Base-by-base conservation (phyloP, 2,113 vertebrate species). In the Rhinolophus ferrumequinum region DNA sequence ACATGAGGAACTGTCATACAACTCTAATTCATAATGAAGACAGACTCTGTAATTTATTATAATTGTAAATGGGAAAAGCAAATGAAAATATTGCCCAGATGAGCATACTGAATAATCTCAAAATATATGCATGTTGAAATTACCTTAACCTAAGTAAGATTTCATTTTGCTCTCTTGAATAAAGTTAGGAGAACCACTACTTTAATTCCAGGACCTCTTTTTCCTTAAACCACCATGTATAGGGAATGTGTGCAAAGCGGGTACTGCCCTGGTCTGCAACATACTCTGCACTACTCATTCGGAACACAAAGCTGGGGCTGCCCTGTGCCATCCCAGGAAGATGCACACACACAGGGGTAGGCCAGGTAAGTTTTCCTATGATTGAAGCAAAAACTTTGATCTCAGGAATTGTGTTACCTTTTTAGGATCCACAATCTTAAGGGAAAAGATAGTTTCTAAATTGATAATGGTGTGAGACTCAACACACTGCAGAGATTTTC, bases 391-490 rank as follows among this genome's bases (percentile, higher is more conserved):
- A 97, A 97, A 75, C 81, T 97, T 89, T 96, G 89, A 96, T 96
- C 83, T 92, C 41, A 72, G 77, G 64, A 90, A 96, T 90, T 96
- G 93, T 93, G n/a, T 90, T 95, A 95, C 88, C 77, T 92, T 72
- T 89, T 93, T 93, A 93, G 86, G 69, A 84, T 91, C 69, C 79
- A 81, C 76, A 94, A 58, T 94, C 89, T 95, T 93, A 90, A 96
- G 86, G 73, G 41, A 64, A 96, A 82, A 91, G 80, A 54, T 38
- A 76, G 56, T 72, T 98, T 97, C 79, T 84, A 94, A 83, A 96
- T 97, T 97, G 97, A 95, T 97, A 94, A 97, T 94, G 50, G 50
- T 16, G 90, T 84, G 94, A 82, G 96, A 97, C 90, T 96, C 88
- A 97, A 90, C 14, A 82, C 0, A 0, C 16, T 76, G 54, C 38